Evolutionary conservation across 2,888 invertebrate species (phyloP).

Genomic region (Neoitamus cyanurus): DNA sequence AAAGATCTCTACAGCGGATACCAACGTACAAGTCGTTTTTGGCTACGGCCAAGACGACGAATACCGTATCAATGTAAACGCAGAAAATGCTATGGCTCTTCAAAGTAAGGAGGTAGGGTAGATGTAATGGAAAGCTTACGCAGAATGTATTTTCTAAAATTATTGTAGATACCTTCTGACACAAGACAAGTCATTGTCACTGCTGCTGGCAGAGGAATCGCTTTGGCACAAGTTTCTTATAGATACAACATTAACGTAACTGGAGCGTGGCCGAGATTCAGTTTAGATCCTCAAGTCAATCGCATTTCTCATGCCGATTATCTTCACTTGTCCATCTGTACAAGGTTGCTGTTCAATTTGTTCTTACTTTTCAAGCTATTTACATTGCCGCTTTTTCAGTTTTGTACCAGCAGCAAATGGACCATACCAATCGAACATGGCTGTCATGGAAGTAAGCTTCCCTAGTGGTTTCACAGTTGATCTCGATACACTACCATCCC

Average conservation of each 20-base stretch:
- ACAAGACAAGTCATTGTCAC: slow-evolving; percentile 77
- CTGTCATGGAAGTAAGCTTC: slow-evolving; percentile 88
- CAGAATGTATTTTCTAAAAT: neutral
- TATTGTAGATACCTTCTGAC: slow-evolving; percentile 59
- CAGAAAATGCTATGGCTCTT: slow-evolving; percentile 83
- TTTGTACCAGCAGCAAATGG: slow-evolving; percentile 62
- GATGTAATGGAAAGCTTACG: neutral
- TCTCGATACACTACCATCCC: slow-evolving; percentile 78
- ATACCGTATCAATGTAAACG: slow-evolving; percentile 75
- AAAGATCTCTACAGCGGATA: slow-evolving; percentile 68
- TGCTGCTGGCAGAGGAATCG: slow-evolving; percentile 85
- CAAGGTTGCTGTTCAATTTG: slow-evolving; percentile 69
- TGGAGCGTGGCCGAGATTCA: slow-evolving; percentile 88
- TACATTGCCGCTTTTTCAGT: slow-evolving; percentile 51
- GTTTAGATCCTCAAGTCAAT: slow-evolving; percentile 88
- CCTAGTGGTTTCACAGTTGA: slow-evolving; percentile 93
- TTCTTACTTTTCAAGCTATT: neutral
- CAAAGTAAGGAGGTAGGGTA: slow-evolving; percentile 77
- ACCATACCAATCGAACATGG: slow-evolving; percentile 77
- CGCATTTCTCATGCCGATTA: slow-evolving; percentile 83
- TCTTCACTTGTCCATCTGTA: slow-evolving; percentile 86
- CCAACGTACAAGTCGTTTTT: slow-evolving; percentile 70
- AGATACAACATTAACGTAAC: slow-evolving; percentile 88
- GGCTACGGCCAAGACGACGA: slow-evolving; percentile 67
- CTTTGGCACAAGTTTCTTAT: slow-evolving; percentile 81